A percentile compares a stretch with the other conserved stretches of the same genome.
These are phyloP conservation scores for Cecidostiba fungosa DNA, from an alignment of 2,888 invertebrate species.

Conservation along the genomic window DNA sequence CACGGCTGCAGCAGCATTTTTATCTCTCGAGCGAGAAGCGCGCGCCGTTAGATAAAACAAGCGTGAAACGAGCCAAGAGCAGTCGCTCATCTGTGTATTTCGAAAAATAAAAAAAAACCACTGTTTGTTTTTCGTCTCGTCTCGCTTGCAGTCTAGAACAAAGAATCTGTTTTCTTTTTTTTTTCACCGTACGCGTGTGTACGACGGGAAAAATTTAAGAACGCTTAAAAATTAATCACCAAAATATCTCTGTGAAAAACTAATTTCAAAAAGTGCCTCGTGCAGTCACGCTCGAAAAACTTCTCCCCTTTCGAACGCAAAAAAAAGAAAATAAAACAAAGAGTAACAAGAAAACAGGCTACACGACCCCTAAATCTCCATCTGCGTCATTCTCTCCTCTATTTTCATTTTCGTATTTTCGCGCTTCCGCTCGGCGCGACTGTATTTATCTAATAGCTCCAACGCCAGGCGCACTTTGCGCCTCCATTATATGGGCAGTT, in stretches of 20 bases:
- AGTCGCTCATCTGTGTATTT: background rate
- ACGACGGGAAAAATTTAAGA: background rate
- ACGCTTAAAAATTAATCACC: background rate
- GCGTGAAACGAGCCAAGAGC: conserved; percentile 10
- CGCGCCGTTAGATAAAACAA: conserved; percentile 8
- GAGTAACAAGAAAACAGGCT: background rate
- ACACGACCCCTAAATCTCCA: conserved; percentile 30
- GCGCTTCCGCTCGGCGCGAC: background rate
- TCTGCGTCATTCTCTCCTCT: conserved; percentile 14
- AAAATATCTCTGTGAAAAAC: background rate
- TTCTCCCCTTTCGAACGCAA: background rate
- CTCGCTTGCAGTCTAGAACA: background rate
- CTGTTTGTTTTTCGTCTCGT: conserved; percentile 1
- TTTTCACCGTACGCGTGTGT: no score
- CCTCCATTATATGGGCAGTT: conserved; percentile 79
- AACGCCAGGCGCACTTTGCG: conserved; percentile 74
- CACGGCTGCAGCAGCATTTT: background rate
- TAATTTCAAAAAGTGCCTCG: background rate
- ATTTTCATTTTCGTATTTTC: conserved; percentile 41
- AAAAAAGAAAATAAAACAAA: background rate
- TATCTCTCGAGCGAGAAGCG: conserved; percentile 1
- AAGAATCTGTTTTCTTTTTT: background rate
- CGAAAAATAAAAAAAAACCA: background rate
- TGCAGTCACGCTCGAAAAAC: background rate
- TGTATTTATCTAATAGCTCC: conserved; percentile 59